A percentile compares a stretch with the other conserved stretches of the same genome.
phyloP scores from a whole-genome alignment of 2,888 invertebrate species.

The Vanessa cardui region DNA sequence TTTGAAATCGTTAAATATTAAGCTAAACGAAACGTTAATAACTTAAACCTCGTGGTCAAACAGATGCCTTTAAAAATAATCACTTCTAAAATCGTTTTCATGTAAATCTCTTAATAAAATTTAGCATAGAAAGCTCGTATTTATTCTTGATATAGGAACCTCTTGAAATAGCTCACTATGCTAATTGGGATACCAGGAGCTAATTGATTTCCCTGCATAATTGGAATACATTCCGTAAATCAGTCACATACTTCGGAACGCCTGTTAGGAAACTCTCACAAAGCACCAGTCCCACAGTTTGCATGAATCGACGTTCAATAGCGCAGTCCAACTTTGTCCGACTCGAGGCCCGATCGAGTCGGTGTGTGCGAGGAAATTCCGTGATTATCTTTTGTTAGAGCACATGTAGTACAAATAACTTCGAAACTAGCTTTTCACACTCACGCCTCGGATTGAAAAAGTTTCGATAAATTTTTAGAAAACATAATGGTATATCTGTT shows the following conservation, averaged over 20 bases:
- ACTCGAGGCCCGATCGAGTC: constrained; percentile 28
- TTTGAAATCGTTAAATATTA: no score
- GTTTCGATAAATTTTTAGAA: constrained; percentile 18
- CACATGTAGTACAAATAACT: constrained; percentile 28
- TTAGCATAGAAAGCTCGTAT: background rate
- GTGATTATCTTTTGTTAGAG: constrained; percentile 37
- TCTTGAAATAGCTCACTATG: constrained; percentile 5
- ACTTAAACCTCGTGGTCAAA: no score
- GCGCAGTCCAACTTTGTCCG: constrained; percentile 31
- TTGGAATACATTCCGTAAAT: constrained; percentile 31
- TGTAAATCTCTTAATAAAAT: no score
- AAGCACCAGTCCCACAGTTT: constrained; percentile 33
- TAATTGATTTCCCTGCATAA: constrained; percentile 28
- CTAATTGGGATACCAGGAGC: constrained; percentile 21
- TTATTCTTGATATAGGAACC: background rate
- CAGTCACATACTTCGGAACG: constrained; percentile 30
- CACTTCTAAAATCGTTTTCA: no score
- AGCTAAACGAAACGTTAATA: no score
- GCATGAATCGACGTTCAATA: constrained; percentile 36
- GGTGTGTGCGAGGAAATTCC: constrained; percentile 31
- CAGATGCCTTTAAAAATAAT: no score
- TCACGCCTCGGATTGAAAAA: constrained; percentile 27
- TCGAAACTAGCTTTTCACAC: constrained; percentile 27
- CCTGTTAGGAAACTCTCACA: constrained; percentile 32
- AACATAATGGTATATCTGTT: constrained; percentile 4